Percentiles rank a stretch among this genome's conserved stretches.
Evolutionary conservation across 2,113 vertebrate species (phyloP).

Genomic region (Mormyrus lacerda): DNA sequence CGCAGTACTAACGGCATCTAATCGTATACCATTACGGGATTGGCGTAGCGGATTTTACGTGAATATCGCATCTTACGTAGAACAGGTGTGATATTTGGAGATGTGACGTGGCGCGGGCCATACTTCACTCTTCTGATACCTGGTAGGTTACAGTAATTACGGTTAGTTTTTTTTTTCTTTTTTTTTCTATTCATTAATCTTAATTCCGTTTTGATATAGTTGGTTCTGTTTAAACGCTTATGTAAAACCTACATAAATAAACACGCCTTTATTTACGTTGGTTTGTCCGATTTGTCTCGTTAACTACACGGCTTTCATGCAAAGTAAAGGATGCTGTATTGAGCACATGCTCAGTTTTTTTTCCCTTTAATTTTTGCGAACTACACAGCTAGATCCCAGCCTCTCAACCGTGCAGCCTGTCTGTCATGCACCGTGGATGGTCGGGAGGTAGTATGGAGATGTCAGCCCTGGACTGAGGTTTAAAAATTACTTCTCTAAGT

Average conservation of each 20-base stretch:
- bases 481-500: background rate
- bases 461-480: background rate
- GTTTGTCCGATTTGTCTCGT: background rate
- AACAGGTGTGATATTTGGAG: conserved; percentile 1
- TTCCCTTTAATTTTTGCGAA: background rate
- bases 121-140: background rate
- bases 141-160: background rate
- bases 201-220: background rate
- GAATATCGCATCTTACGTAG: background rate
- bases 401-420: background rate
- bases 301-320: background rate
- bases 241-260: background rate
- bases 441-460: background rate
- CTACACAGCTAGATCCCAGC: background rate
- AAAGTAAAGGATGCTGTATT: background rate
- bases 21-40: background rate
- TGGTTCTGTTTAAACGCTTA: background rate
- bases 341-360: background rate
- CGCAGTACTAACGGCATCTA: conserved; percentile 38
- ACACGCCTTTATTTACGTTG: background rate
- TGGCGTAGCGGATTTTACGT: background rate
- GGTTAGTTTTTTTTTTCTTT: background rate
- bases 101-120: background rate
- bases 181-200: background rate
- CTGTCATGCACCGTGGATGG: background rate